A percentile compares a stretch with the other conserved stretches of the same genome.
phyloP scores from a whole-genome alignment of 2,113 vertebrate genomes.

The Tyto alba region DNA sequence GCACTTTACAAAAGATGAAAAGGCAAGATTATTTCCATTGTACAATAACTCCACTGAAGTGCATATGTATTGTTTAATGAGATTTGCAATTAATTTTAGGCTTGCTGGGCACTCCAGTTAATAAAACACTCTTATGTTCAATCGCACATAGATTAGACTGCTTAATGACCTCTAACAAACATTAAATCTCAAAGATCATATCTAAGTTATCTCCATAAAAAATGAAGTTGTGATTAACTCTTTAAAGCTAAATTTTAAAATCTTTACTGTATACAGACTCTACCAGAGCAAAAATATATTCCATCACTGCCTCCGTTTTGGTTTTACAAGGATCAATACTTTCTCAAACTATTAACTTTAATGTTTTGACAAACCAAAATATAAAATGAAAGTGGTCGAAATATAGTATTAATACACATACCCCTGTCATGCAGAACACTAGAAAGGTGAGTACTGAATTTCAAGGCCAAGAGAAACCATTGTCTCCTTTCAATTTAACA shows the following conservation, averaged over 20 bases:
- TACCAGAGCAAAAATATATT: neutral
- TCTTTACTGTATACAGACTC: neutral
- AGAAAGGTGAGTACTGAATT: neutral
- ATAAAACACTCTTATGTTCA: neutral
- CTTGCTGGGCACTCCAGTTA: neutral
- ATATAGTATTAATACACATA: neutral
- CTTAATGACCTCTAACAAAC: neutral
- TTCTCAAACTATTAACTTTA: neutral
- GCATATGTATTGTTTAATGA: neutral
- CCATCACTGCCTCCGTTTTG: neutral
- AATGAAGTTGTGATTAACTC: neutral
- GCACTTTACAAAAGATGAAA: neutral
- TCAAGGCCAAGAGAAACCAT: neutral
- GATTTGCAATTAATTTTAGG: neutral
- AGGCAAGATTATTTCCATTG: neutral
- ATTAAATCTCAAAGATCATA: neutral
- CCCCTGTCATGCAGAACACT: neutral
- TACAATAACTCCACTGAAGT: neutral
- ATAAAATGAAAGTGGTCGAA: neutral
- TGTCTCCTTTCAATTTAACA: neutral
- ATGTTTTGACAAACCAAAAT: neutral
- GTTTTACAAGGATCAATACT: neutral
- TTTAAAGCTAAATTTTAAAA: neutral
- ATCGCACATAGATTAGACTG: neutral
- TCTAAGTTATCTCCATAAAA: neutral